Base-by-base conservation (phyloP, 1,140 invertebrate genomes). In the Macrocentrus cingulum region DNA sequence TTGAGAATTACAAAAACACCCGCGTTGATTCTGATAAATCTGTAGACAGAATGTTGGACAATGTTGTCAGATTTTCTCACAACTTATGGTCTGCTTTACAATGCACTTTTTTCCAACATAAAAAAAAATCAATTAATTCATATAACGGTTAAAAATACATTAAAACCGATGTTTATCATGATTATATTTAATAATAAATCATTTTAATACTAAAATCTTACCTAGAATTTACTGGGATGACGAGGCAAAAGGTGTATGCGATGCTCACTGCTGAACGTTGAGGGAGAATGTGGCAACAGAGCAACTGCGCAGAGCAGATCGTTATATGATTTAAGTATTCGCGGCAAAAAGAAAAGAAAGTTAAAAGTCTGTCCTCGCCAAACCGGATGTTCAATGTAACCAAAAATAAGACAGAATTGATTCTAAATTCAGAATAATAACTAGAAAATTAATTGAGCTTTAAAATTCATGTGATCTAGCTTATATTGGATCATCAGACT, bases 1-100 rank as follows among this genome's bases (percentile, higher is more conserved):
- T 62, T 61, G 56, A 63, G 60, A 64, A 67, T 71, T 57, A 72
- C 69, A 72, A 71, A 72, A 72, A 72, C 69, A 71, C 66, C 64
- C 62, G 65, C 66, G 66, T 68, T 62, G 42, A 55, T 56, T 61
- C 55, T 45, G 55, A 49, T 51, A 36, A 57, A 60, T 61, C 56
- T 56, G 60, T 51, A 9, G 49, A 44, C 57, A 49, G 58, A 44
- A 18, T 22, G 13, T 11, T 9, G 39, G n/a, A n/a, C 59, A 39
- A 25, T 42, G 65, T 70, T 70, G 68, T 61, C 68, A 34, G n/a
- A 53, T 69, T n/a, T 36, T 37, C 6, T 6, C 25, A 18, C 19
- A 15, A 36, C 23, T 34, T n/a, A n/a, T 23, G 7, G 34, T 1
- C 32, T 11, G 9, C 51, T 50, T 13, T 51, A 9, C 23, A 50